These are phyloP conservation scores for Bathybates hornii DNA, from an alignment of 2,113 vertebrate species.

Conservation along the genomic window DNA sequence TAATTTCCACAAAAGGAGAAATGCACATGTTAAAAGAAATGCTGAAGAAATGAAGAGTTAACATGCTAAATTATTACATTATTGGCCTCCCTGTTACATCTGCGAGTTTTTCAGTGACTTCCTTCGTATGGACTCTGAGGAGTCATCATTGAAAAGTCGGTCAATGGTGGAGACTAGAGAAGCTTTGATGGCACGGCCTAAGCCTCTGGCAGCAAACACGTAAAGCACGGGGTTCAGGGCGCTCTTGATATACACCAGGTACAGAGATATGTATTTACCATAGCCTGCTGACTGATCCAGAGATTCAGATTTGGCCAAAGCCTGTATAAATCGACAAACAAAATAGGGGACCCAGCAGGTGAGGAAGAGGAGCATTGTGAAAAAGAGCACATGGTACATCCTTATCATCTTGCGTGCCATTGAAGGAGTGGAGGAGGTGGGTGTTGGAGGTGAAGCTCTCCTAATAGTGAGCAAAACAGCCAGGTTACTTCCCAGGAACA, in stretches of 20 bases:
- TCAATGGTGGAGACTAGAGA: conserved; percentile 69
- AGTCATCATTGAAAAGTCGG: conserved; percentile 70
- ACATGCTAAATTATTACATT: background rate
- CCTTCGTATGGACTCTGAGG: conserved; percentile 58
- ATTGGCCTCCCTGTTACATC: conserved; percentile 15
- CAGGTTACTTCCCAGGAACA: conserved; percentile 71
- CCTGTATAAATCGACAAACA: conserved; percentile 63
- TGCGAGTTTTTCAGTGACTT: conserved; percentile 67
- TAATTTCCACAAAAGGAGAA: background rate
- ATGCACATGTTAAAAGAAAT: background rate
- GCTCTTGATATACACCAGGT: conserved; percentile 71
- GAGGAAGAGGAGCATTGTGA: conserved; percentile 75
- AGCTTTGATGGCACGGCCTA: conserved; percentile 57
- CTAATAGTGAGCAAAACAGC: conserved; percentile 55
- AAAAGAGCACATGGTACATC: conserved; percentile 70
- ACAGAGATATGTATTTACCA: conserved; percentile 57
- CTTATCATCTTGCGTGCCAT: conserved; percentile 43
- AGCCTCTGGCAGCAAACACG: conserved; percentile 70
- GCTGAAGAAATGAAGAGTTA: background rate
- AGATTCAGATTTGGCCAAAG: background rate
- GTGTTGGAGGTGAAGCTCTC: background rate
- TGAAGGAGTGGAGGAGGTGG: conserved; percentile 11
- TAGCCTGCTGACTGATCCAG: accelerated
- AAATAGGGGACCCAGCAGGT: conserved; percentile 78
- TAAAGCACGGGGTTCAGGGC: conserved; percentile 74